Conservation (phyloP, 1,140 invertebrate genomes). For the Trichoplusia ni region DNA sequence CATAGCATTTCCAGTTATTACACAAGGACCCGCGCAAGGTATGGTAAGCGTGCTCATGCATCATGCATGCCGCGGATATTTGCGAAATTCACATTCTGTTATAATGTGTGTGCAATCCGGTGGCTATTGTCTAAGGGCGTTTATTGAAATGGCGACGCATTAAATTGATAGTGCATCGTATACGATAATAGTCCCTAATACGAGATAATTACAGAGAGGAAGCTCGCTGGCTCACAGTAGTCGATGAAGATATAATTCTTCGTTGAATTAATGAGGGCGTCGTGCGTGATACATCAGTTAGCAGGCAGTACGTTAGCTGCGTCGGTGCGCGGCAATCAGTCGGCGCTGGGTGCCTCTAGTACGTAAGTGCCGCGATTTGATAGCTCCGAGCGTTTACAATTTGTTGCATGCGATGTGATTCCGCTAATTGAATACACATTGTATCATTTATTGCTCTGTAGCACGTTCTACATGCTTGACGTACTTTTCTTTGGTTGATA, state of each 20-base stretch:
- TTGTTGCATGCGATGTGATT: conserved; percentile 39
- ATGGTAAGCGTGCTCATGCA: conserved; percentile 34
- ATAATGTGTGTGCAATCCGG: conserved; percentile 40
- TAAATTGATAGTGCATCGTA: conserved; percentile 58
- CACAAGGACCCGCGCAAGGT: conserved; percentile 24
- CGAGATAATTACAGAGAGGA: conserved; percentile 59
- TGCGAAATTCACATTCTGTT: conserved; percentile 42
- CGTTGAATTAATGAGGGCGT: conserved; percentile 54
- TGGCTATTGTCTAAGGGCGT: conserved; percentile 53
- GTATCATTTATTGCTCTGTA: conserved; percentile 25
- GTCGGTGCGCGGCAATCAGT: conserved; percentile 17
- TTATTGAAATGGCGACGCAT: conserved; percentile 59
- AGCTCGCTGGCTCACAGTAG: conserved; percentile 42
- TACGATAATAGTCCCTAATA: conserved; percentile 60
- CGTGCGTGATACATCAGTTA: conserved; percentile 49
- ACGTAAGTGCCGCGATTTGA: conserved; percentile 21
- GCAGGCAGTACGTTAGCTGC: background rate
- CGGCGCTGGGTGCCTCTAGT: too few relatives aligned
- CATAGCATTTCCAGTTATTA: conserved; percentile 32
- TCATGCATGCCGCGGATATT: conserved; percentile 43
- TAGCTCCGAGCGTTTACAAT: conserved; percentile 34
- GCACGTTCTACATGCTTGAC: background rate
- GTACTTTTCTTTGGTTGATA: too few relatives aligned
- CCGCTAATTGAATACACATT: conserved; percentile 35
- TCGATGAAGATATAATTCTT: conserved; percentile 65